Evolutionary conservation across 64 coral and sea anemone genomes (phyloP), one percentile per base, ranked within the genome.

Genomic region (Porites lutea): DNA sequence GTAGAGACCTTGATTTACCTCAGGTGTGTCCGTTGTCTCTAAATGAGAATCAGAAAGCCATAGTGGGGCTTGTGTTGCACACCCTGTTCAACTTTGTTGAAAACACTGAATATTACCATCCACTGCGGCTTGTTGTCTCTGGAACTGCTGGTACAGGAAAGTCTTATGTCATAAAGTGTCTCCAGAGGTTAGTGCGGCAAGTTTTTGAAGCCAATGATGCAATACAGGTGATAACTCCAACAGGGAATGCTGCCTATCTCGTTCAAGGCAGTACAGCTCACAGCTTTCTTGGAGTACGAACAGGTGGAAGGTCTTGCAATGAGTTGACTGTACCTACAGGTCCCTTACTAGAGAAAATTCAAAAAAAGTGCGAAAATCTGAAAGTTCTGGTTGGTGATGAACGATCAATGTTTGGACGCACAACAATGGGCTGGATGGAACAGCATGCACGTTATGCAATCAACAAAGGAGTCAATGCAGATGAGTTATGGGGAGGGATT

Each of bases 131-230:
- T 23, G 27, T 37, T 37, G 86, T 88, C 10, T 88, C 86, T 15
- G 86, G 86, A 20, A 88, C 86, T 88, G 27, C 27, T 52, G 86
- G 68, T 27, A 88, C 86, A 15, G 86, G 86, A 54, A 88, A 88
- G 86, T 88, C 86, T 50, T 88, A 88, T 75, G 71, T 88, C 16
- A 88, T 88, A 66, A 88, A 74, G 86, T 86, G 45, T 19, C 48
- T 86, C 11, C 65, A 86, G 47, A 49, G 86, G 13, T 61, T 88
- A 16, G 70, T 75, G 65, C 0, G 70, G 23, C 66, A 87, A 37
- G 66, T 87, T 4, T 87, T 87, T 74, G 85, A 50, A 50, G 52
- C 13, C 15, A 87, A 87, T 44, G 67, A 51, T 18, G 85, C 85
- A 49, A 59, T 87, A 58, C 85, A 87, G 66, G 85, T 87, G 18